These are phyloP conservation scores for Amphiura filiformis DNA, from an alignment of 35 echinoderm and acorn worm genomes.

Conservation along the genomic window DNA sequence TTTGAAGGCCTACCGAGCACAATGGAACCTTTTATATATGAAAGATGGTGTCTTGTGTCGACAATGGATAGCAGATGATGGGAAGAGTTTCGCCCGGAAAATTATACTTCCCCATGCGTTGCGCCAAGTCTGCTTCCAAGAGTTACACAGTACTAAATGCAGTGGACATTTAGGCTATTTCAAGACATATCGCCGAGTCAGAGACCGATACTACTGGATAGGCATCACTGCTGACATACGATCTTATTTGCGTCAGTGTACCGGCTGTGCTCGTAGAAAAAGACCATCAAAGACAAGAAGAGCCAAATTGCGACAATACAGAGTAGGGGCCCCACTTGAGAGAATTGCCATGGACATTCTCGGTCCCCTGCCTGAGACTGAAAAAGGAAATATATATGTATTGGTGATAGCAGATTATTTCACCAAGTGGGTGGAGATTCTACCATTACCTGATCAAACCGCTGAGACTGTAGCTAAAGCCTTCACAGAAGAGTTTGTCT, in stretches of 20 bases:
- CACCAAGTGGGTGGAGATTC: slow-evolving; percentile 44
- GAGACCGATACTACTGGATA: slow-evolving; percentile 33
- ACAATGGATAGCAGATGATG: slow-evolving; percentile 45
- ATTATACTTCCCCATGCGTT: slow-evolving; percentile 23
- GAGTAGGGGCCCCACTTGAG: slow-evolving; percentile 14
- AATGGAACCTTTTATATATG: slow-evolving; percentile 36
- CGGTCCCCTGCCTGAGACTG: slow-evolving; percentile 8
- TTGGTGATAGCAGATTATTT: slow-evolving; percentile 51
- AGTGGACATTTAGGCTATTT: slow-evolving; percentile 33
- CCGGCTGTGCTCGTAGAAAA: slow-evolving; percentile 38
- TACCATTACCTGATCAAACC: slow-evolving; percentile 22
- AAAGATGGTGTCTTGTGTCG: slow-evolving; percentile 27
- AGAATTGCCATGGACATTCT: slow-evolving; percentile 19
- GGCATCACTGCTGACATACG: slow-evolving; percentile 30
- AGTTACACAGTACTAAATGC: slow-evolving; percentile 29
- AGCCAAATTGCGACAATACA: slow-evolving; percentile 6
- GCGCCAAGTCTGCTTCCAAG: neutral
- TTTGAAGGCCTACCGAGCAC: slow-evolving; percentile 35
- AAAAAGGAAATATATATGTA: slow-evolving; percentile 17
- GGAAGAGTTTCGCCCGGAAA: neutral
- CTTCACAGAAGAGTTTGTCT: slow-evolving; percentile 28
- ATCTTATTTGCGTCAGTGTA: slow-evolving; percentile 30
- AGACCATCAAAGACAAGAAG: slow-evolving; percentile 11
- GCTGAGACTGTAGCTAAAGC: slow-evolving; percentile 40
- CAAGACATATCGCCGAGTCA: slow-evolving; percentile 22